Evolutionary conservation across 2,113 vertebrate genomes (phyloP).

Genomic region (Odocoileus hemionus): DNA sequence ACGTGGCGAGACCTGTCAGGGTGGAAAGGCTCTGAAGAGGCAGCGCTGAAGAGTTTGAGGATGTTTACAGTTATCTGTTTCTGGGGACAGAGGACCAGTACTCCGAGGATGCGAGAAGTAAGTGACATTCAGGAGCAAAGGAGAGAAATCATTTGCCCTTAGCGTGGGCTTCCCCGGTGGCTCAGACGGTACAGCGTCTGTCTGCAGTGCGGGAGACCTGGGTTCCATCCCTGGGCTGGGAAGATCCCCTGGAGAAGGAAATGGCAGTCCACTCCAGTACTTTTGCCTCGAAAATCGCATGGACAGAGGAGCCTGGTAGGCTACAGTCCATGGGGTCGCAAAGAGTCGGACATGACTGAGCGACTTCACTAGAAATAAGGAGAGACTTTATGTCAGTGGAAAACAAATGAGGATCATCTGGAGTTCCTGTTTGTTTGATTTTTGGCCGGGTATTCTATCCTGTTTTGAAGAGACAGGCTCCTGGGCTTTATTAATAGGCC

Average conservation of each 20-base stretch:
- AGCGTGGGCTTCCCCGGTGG: too few species aligned
- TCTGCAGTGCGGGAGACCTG: too few species aligned
- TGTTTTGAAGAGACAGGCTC: slow-evolving; percentile 14
- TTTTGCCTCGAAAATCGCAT: too few species aligned
- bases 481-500: not conserved
- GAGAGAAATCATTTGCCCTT: not conserved
- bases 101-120: not conserved
- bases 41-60: not conserved
- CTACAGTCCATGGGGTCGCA: too few species aligned
- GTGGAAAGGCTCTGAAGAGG: not conserved
- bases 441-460: not conserved
- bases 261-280: too few species aligned
- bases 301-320: too few species aligned
- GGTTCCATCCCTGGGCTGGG: too few species aligned
- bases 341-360: too few species aligned
- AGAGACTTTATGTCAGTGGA: not conserved
- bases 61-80: not conserved
- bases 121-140: not conserved
- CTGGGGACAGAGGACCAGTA: not conserved
- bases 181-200: too few species aligned
- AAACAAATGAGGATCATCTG: slow-evolving; percentile 1
- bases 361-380: not conserved
- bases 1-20: not conserved
- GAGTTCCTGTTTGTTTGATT: slow-evolving; percentile 38
- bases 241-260: too few species aligned